Base-by-base conservation (phyloP, 2,888 invertebrate species). In the Hydropsyche betteni region DNA sequence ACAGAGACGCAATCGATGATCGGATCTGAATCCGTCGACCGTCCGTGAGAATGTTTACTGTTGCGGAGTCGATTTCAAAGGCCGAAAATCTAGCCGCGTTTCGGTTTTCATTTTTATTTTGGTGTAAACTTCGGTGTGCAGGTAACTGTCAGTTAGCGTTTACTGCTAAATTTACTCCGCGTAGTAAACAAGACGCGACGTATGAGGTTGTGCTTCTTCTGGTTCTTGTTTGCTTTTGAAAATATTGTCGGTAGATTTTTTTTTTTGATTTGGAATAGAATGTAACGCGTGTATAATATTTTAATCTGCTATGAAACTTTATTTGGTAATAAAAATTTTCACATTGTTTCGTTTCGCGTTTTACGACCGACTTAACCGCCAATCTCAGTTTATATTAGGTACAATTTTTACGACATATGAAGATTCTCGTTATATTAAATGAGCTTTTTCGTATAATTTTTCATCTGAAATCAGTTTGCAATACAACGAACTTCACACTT, bases 21-120 rank as follows among this genome's bases (percentile, higher is more conserved):
- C 44, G 44, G 44, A 44, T 44, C 44, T 44, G 44, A 44, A 44
- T 44, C 53, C 5, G 53, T n/a, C 16, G 53, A 8, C n/a, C 14
- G 24, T 58, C 58, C 58, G 58, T 58, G 58, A 58, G 58, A 58
- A 58, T 58, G 58, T 58, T 58, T 58, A 58, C 58, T 44, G 53
- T 16, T 2, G 12, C 53, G 16, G 6, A 14, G 16, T n/a, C 16
- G 14, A 58, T 24, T 16, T 58, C 58, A 58, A 58, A 58, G 58
- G 58, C 58, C 44, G 44, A 44, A 44, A 44, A 44, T 6, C 44
- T 58, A 8, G 14, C 14, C 5, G 8, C 16, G 24, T n/a, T 58
- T 44, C 44, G 16, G 24, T n/a, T 14, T 24, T 24, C 58, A 53
- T 58, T 24, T 24, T 58, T 16, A 16, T 8, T 4, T 24, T 58